Evolutionary conservation across 64 coral and sea anemone species (phyloP).

Genomic region (Stichodactyla mertensii): DNA sequence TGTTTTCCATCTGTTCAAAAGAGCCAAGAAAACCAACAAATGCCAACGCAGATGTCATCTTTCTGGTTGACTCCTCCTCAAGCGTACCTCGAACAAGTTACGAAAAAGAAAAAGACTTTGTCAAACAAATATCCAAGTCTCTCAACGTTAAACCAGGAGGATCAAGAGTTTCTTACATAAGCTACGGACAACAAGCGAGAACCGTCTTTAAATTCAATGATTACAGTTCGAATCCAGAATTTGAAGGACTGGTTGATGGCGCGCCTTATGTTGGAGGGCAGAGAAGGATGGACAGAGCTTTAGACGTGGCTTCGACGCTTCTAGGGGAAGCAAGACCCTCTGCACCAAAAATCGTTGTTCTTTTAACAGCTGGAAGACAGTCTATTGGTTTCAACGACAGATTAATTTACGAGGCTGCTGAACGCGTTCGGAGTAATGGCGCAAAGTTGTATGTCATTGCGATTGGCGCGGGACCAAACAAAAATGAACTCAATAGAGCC

Average conservation of each 20-base stretch:
- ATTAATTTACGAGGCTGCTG: conserved; percentile 30
- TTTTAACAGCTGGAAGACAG: conserved; percentile 62
- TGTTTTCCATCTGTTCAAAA: neutral
- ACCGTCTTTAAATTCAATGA: conserved; percentile 13
- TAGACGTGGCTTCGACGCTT: conserved; percentile 27
- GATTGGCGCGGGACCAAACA: conserved; percentile 40
- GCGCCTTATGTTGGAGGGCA: conserved; percentile 10
- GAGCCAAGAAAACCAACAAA: conserved; percentile 14
- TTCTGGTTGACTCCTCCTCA: conserved; percentile 50
- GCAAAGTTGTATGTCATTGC: conserved; percentile 57
- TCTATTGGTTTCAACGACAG: conserved; percentile 12
- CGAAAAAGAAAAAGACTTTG: conserved; percentile 21
- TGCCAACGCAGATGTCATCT: conserved; percentile 37
- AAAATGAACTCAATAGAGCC: conserved; percentile 18
- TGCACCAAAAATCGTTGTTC: conserved; percentile 61
- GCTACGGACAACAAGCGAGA: conserved; percentile 11
- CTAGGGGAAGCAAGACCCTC: conserved; percentile 24
- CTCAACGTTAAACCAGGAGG: conserved; percentile 8
- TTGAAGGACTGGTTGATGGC: conserved; percentile 17
- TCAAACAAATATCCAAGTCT: conserved; percentile 17
- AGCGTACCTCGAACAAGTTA: conserved; percentile 19
- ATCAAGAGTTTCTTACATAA: conserved; percentile 17
- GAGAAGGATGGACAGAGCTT: conserved; percentile 58
- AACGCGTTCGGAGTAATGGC: conserved; percentile 30
- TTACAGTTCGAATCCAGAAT: conserved; percentile 3